Base-by-base conservation (phyloP, 2,888 invertebrate genomes). In the Latrodectus hesperus region DNA sequence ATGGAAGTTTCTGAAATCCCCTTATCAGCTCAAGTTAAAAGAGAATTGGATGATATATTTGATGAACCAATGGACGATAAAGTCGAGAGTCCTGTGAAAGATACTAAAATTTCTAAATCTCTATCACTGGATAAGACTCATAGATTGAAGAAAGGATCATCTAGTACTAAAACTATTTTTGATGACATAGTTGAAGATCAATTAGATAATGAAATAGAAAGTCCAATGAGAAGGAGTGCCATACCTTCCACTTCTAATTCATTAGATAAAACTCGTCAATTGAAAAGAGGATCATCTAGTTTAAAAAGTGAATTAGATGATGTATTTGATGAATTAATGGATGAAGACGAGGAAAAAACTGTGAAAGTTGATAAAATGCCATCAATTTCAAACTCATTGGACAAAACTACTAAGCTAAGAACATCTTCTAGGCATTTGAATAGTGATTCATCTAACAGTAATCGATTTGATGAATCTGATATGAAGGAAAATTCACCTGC, bases 1-100 rank as follows among this genome's bases (percentile, higher is more conserved):
- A 81, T 81, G 53, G 53, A 80, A 12, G 14, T 79, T 12, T 74
- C 67, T 26, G 79, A 79, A 60, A 70, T 80, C 1, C 85, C 85
- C n/a, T 64, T 86, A 11, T 86, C 85, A 71, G 85, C 75, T 16
- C 76, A 86, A 75, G 71, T 86, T 53, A 86, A 86, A 22, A 51
- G 55, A 49, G 85, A 86, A 64, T 67, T 86, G 16, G 80, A 86
- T 65, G 76, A 76, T 22, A 74, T 86, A 60, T 86, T 80, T 71
- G 76, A 75, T 9, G 72, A 73, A 6, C 52, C 65, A 17, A 22
- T 71, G 8, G 53, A 75, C 65, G 26, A 5, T 11, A 73, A n/a
- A 53, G 9, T n/a, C 10, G 74, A 67, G 17, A 26, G 6, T 11
- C 65, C 78, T 5, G 8, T 67, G n/a, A 72, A 51, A 65, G n/a